Percentiles rank a stretch among this genome's conserved stretches.
Conservation (phyloP, 2,113 vertebrate species). For the Pseudois nayaur region DNA sequence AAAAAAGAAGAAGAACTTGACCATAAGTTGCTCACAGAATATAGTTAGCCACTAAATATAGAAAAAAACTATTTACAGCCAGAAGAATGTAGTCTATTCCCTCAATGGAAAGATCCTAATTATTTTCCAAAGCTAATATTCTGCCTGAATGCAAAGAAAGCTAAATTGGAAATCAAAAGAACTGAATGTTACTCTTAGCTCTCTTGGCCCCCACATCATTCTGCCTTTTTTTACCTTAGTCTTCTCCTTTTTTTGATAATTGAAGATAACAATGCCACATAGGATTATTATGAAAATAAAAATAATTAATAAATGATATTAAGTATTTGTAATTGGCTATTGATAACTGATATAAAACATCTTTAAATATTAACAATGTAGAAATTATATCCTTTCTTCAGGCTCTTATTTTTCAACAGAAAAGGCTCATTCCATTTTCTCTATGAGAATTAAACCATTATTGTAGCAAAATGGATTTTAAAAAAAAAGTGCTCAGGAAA, state of each 20-base stretch:
- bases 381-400: conserved; percentile 58
- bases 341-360: neutral
- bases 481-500: neutral
- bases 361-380: neutral
- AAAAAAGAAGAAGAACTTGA: neutral
- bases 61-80: conserved; percentile 48
- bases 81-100: neutral
- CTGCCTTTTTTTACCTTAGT: neutral
- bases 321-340: neutral
- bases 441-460: neutral
- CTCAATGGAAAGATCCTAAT: conserved; percentile 35
- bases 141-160: conserved; percentile 11
- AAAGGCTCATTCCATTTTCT: conserved; percentile 59
- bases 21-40: neutral
- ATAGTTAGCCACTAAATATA: conserved; percentile 33
- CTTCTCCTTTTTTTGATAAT: neutral
- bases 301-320: neutral
- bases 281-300: neutral
- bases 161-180: neutral
- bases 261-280: neutral
- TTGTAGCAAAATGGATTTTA: neutral
- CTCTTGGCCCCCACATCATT: neutral
- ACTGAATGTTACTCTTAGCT: neutral
- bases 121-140: conserved; percentile 44
- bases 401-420: conserved; percentile 61